phyloP scores from a whole-genome alignment of 2,797 vertebrate genomes.

The Megalops cyprinoides region DNA sequence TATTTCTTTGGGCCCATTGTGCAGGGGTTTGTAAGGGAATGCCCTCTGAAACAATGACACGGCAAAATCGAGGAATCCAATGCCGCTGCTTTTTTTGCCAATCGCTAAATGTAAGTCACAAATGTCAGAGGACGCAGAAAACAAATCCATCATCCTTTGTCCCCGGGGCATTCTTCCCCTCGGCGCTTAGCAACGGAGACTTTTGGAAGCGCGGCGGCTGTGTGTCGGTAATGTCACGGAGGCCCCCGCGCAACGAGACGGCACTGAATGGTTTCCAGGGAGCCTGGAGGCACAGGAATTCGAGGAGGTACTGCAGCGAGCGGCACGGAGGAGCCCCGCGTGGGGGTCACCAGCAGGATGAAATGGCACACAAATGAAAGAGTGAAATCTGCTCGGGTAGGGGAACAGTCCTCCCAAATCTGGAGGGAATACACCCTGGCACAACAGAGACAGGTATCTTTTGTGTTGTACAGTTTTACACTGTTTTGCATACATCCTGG shows the following conservation, averaged over 20 bases:
- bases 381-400: conserved; percentile 24
- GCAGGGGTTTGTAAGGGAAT: conserved; percentile 24
- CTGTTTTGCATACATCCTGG: conserved; percentile 17
- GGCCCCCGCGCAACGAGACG: conserved; percentile 70
- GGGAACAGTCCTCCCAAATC: conserved; percentile 28
- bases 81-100: conserved; percentile 43
- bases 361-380: conserved; percentile 30
- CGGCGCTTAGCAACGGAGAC: conserved; percentile 74
- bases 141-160: conserved; percentile 68
- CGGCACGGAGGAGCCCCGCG: conserved; percentile 32
- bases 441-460: conserved; percentile 26
- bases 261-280: conserved; percentile 77
- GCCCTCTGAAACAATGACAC: conserved; percentile 39
- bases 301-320: conserved; percentile 52
- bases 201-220: conserved; percentile 60
- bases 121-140: conserved; percentile 61
- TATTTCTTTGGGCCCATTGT: conserved; percentile 37
- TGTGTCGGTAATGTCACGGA: conserved; percentile 72
- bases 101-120: conserved; percentile 54
- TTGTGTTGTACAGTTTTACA: neutral
- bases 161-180: conserved; percentile 71
- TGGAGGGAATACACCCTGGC: conserved; percentile 15
- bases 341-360: conserved; percentile 26
- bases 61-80: conserved; percentile 45
- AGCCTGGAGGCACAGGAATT: conserved; percentile 73